Percentiles rank a stretch among this genome's conserved stretches.
These are phyloP conservation scores for Agrilus mali DNA, from an alignment of 2,888 invertebrate genomes.

Conservation along the genomic window DNA sequence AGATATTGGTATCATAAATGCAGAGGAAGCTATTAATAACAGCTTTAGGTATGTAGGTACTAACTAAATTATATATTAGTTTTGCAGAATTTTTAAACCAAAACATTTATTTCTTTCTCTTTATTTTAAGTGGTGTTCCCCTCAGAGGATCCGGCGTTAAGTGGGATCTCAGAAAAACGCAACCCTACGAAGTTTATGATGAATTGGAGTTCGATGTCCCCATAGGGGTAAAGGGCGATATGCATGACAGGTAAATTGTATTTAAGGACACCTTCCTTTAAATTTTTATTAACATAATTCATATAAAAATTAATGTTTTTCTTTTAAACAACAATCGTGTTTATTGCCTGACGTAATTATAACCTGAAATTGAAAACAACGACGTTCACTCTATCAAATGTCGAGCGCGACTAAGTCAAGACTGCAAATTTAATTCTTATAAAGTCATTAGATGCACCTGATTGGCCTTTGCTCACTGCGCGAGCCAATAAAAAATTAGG, in stretches of 20 bases:
- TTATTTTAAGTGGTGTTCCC: conserved; percentile 57
- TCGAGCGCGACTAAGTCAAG: no score
- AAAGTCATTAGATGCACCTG: no score
- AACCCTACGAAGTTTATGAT: conserved; percentile 78
- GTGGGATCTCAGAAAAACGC: conserved; percentile 73
- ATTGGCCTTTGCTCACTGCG: no score
- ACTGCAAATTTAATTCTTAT: no score
- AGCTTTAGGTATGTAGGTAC: conserved; percentile 44
- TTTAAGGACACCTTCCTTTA: no score
- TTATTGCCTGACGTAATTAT: no score
- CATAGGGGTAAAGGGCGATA: conserved; percentile 70
- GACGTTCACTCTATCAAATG: no score
- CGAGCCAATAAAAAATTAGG: no score
- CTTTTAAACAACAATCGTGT: neutral
- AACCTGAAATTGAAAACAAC: no score
- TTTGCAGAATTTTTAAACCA: neutral
- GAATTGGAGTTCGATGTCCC: conserved; percentile 74
- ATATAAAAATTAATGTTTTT: no score
- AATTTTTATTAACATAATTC: no score
- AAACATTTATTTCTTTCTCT: neutral
- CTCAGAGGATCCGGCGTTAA: conserved; percentile 71
- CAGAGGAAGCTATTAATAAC: conserved; percentile 63
- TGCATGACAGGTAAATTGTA: conserved; percentile 54
- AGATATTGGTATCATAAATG: conserved; percentile 58
- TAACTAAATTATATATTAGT: neutral